Evolutionary conservation across 2,797 vertebrate genomes (phyloP).

Genomic region (Dryobates pubescens): DNA sequence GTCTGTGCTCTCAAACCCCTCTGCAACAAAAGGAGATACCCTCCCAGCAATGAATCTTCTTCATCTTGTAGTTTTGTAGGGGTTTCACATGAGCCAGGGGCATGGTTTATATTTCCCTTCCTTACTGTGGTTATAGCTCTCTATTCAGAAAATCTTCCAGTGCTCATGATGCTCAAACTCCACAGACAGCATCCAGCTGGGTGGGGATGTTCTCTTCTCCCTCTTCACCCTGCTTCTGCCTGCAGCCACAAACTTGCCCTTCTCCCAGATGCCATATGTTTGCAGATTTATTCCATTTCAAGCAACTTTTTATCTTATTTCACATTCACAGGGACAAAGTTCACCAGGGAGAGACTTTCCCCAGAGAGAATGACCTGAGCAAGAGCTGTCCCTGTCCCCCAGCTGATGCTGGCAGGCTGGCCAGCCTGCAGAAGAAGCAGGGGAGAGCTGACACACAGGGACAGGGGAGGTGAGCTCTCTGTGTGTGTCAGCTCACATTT

Average conservation of each 20-base stretch:
- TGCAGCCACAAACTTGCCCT: background rate
- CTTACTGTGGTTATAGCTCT: background rate
- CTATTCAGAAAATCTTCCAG: background rate
- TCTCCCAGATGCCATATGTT: background rate
- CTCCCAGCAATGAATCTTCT: background rate
- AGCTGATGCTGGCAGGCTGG: background rate
- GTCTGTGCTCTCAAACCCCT: background rate
- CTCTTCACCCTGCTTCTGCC: background rate
- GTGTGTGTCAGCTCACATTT: background rate
- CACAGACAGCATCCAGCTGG: background rate
- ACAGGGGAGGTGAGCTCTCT: background rate
- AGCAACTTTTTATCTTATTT: background rate
- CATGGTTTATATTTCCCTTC: background rate
- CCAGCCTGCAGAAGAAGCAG: background rate
- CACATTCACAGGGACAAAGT: background rate
- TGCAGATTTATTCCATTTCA: background rate
- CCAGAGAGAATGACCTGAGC: fast-evolving
- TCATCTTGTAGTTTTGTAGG: background rate
- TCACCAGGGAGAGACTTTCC: background rate
- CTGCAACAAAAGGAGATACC: background rate
- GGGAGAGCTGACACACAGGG: background rate
- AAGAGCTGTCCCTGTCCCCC: background rate
- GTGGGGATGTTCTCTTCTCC: background rate
- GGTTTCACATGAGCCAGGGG: background rate
- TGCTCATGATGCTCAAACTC: background rate